Conservation (phyloP, 2,797 vertebrate species). For the Ceyx erithaca region DNA sequence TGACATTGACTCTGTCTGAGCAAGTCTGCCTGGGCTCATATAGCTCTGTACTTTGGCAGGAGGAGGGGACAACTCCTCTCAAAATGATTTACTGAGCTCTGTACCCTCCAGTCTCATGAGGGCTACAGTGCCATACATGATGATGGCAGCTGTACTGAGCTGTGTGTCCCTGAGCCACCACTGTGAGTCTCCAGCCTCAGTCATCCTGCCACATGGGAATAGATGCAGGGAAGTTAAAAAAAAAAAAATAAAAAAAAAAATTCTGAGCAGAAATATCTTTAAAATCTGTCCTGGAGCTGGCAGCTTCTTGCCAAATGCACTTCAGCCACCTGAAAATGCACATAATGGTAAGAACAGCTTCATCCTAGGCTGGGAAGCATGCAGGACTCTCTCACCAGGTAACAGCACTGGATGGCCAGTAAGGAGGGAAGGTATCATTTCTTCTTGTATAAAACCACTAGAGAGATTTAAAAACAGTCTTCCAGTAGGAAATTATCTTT, state of each 20-base stretch:
- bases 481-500: background rate
- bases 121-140: rapidly evolving
- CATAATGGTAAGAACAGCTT: background rate
- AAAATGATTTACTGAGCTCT: background rate
- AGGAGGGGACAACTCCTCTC: background rate
- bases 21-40: rapidly evolving
- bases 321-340: background rate
- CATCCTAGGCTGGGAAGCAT: rapidly evolving
- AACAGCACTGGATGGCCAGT: background rate
- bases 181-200: background rate
- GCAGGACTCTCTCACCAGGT: background rate
- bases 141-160: rapidly evolving
- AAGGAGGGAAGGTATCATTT: background rate
- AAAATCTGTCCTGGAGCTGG: background rate
- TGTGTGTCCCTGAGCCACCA: rapidly evolving
- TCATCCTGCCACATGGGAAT: background rate
- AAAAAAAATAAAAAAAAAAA: too few relatives aligned
- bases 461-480: background rate
- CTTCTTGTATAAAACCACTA: background rate
- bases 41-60: background rate
- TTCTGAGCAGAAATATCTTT: background rate
- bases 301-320: background rate
- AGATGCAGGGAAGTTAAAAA: background rate
- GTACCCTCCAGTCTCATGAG: background rate
- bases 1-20: rapidly evolving